Percentiles rank a stretch among this genome's conserved stretches.
phyloP scores from a whole-genome alignment of 2,113 vertebrate species.

The Clarias macrocephalus region DNA sequence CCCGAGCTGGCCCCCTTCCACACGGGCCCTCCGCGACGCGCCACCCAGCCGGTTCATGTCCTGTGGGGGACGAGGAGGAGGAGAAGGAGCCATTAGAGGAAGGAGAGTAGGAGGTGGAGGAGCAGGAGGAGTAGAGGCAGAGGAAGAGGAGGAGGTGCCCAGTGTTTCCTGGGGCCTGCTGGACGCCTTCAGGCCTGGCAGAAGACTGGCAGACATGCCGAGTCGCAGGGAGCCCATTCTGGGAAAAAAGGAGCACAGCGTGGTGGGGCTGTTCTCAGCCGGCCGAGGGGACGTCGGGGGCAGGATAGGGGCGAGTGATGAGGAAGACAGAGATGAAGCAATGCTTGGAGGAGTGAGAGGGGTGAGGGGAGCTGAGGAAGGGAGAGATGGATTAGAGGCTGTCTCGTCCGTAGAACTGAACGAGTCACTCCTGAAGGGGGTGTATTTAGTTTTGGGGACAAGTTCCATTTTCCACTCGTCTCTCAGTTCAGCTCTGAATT shows the following conservation, averaged over 20 bases:
- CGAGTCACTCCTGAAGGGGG: slow-evolving; percentile 89
- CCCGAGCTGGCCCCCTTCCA: slow-evolving; percentile 95
- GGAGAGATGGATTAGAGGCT: slow-evolving; percentile 70
- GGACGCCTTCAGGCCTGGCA: slow-evolving; percentile 73
- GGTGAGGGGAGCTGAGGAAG: slow-evolving; percentile 72
- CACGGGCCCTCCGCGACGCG: slow-evolving; percentile 87
- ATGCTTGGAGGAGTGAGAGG: slow-evolving; percentile 71
- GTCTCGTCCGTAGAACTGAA: slow-evolving; percentile 80
- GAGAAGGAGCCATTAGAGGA: slow-evolving; percentile 71
- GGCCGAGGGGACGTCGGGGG: slow-evolving; percentile 72
- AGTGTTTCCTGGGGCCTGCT: slow-evolving; percentile 56
- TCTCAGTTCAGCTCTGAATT: slow-evolving; percentile 48
- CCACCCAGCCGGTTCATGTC: slow-evolving; percentile 99
- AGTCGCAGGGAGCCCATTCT: slow-evolving; percentile 89
- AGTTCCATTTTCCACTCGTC: slow-evolving; percentile 81
- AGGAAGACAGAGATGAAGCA: slow-evolving; percentile 80
- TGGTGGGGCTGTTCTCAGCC: slow-evolving; percentile 86
- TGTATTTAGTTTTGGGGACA: slow-evolving; percentile 91
- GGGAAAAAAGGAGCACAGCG: slow-evolving; percentile 95
- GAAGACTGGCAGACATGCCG: slow-evolving; percentile 81
- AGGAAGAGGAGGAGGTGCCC: slow-evolving; percentile 50
- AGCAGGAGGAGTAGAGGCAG: slow-evolving; percentile 57
- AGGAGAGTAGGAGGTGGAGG: slow-evolving; percentile 57
- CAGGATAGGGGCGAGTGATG: slow-evolving; percentile 80
- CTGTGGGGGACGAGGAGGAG: slow-evolving; percentile 84